Evolutionary conservation across 2,113 vertebrate species (phyloP).

Genomic region (Crotophaga sulcirostris): DNA sequence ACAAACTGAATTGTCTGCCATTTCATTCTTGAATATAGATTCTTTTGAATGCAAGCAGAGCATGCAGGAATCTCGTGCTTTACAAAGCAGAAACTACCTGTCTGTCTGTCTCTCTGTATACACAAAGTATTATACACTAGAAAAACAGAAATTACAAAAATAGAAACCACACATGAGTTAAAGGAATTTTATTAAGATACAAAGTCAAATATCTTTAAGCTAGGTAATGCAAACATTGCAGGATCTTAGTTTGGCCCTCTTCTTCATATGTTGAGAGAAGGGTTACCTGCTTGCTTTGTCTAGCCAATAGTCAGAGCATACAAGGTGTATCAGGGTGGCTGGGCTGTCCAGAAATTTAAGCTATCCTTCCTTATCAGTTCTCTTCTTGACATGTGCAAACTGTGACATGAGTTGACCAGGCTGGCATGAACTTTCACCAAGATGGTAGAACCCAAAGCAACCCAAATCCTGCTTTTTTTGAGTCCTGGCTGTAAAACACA

Average conservation of each 20-base stretch:
- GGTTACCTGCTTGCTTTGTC: neutral
- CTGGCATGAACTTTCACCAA: neutral
- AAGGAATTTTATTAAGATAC: neutral
- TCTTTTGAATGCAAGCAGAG: neutral
- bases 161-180: neutral
- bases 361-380: neutral
- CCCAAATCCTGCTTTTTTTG: neutral
- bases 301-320: neutral
- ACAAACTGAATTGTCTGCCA: neutral
- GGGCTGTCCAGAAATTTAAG: neutral
- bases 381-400: neutral
- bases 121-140: neutral
- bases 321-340: neutral
- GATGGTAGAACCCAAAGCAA: neutral
- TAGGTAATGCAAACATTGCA: neutral
- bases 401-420: neutral
- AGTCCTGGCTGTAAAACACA: neutral
- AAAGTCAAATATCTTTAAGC: neutral
- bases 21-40: neutral
- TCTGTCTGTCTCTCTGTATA: neutral
- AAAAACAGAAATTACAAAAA: neutral
- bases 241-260: neutral
- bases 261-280: neutral
- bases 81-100: neutral
- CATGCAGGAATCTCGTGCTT: neutral